Evolutionary conservation across 2,888 invertebrate genomes (phyloP), one percentile per base, ranked within the genome.

Genomic region (Pristionchus entomophagus): DNA sequence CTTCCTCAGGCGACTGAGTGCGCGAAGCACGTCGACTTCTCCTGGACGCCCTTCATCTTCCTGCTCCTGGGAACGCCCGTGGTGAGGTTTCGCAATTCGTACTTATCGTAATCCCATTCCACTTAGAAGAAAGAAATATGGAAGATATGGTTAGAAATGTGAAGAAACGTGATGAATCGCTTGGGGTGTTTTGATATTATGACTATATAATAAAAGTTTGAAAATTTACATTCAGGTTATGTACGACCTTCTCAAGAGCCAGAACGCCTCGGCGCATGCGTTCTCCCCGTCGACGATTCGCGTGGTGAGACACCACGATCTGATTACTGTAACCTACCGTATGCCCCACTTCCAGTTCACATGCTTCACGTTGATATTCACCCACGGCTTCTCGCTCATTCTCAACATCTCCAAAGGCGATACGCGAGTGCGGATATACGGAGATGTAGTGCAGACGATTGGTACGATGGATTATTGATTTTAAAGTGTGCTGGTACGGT

Each of bases 1-100:
- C 77, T 91, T 4, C 90, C 90, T 8, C 88, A 90, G 73, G 87
- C 88, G 0, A 86, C 89, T 0, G 89, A 91, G 86, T 92, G 92
- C 84, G 88, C 89, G 17, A 93, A 93, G 84, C 91, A 93, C 85
- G 87, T 91, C 12, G 87, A 91, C 19, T 89, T 92, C 73, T 89
- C 90, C n/a, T 89, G 88, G 84, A 82, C 92, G 26, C 93, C 93
- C 17, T 88, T 89, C 12, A 3, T 91, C 12, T 93, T 93, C 82
- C 86, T 93, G 4, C 45, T 90, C 10, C 89, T 91, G 81, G 87
- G 87, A 29, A 90, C 92, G 12, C 53, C 91, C 29, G 83, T 91
- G n/a, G 87, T 89, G 8, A 78, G 73, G 1, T 22, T 51, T 51
- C n/a, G n/a, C n/a, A n/a, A n/a, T n/a, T n/a, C n/a, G n/a, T n/a